These are phyloP conservation scores for Thalassarche chlororhynchos DNA, from an alignment of 2,113 vertebrate species.

Conservation along the genomic window DNA sequence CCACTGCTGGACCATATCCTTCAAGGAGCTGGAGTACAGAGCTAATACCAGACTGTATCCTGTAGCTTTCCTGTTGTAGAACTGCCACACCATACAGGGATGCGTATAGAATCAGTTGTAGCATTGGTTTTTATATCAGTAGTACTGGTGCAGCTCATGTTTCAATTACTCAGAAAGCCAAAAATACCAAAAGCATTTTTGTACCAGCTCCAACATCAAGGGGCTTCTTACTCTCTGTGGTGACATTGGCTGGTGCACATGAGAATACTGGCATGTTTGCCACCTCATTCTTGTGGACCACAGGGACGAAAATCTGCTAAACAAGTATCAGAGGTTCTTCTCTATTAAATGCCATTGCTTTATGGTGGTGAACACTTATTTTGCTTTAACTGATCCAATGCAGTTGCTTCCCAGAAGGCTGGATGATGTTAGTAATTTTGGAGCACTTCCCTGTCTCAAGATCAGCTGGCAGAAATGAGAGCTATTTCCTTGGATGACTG, in stretches of 20 bases:
- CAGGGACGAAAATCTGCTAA: background rate
- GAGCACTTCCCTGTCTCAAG: conserved; percentile 36
- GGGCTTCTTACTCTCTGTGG: background rate
- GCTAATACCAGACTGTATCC: background rate
- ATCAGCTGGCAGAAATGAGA: conserved; percentile 55
- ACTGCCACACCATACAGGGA: background rate
- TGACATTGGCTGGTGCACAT: background rate
- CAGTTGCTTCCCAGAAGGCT: conserved; percentile 41
- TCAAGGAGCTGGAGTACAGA: background rate
- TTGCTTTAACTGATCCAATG: background rate
- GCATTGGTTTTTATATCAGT: background rate
- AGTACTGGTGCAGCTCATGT: background rate
- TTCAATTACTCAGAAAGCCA: background rate
- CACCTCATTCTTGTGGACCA: background rate
- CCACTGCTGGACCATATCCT: background rate
- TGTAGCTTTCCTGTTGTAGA: background rate
- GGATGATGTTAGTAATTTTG: conserved; percentile 51
- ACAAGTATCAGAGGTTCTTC: background rate
- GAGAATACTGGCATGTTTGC: conserved; percentile 13
- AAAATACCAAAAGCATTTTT: background rate
- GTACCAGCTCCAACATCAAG: background rate
- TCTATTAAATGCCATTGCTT: background rate
- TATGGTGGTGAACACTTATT: background rate
- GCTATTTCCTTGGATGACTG: conserved; percentile 63
- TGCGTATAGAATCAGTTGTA: background rate